A percentile compares a stretch with the other conserved stretches of the same genome.
Evolutionary conservation across 2,797 vertebrate genomes (phyloP).

Genomic region (Rhyacichthys aspro): DNA sequence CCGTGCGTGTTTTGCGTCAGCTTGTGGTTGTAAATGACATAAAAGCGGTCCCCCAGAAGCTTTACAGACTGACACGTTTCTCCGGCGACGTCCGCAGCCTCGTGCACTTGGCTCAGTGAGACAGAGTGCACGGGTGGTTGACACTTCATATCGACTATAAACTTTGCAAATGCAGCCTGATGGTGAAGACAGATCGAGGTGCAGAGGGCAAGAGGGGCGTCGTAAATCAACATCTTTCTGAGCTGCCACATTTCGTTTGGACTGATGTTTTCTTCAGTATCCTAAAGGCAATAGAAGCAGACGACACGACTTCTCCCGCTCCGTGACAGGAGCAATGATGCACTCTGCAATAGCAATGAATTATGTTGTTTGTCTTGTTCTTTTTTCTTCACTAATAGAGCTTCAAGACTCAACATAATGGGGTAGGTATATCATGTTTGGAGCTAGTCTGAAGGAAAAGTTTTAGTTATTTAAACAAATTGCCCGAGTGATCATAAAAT

Average conservation of each 20-base stretch:
- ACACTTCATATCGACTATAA: conserved; percentile 49
- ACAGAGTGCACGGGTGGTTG: conserved; percentile 48
- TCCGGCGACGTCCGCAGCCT: conserved; percentile 7
- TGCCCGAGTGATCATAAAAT: too few species aligned
- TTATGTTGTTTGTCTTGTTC: conserved; percentile 33
- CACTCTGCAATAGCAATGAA: conserved; percentile 49
- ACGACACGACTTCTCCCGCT: conserved; percentile 51
- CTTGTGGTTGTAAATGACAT: conserved; percentile 3
- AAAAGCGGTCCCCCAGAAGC: background rate
- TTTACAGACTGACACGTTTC: background rate
- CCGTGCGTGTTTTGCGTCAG: conserved; percentile 1
- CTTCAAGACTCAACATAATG: background rate
- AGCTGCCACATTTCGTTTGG: conserved; percentile 71
- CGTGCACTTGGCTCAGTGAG: conserved; percentile 22
- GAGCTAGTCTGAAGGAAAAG: background rate
- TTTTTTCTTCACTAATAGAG: background rate
- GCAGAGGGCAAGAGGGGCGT: conserved; percentile 63
- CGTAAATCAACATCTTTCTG: conserved; percentile 78
- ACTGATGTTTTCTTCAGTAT: conserved; percentile 59
- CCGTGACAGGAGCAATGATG: conserved; percentile 56
- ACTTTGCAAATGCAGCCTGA: conserved; percentile 69
- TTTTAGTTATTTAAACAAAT: background rate
- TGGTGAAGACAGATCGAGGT: conserved; percentile 64
- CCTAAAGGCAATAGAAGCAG: conserved; percentile 49
- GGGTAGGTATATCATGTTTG: background rate